Base-by-base conservation (phyloP, 2,797 vertebrate species). In the Meriones psammophilus region DNA sequence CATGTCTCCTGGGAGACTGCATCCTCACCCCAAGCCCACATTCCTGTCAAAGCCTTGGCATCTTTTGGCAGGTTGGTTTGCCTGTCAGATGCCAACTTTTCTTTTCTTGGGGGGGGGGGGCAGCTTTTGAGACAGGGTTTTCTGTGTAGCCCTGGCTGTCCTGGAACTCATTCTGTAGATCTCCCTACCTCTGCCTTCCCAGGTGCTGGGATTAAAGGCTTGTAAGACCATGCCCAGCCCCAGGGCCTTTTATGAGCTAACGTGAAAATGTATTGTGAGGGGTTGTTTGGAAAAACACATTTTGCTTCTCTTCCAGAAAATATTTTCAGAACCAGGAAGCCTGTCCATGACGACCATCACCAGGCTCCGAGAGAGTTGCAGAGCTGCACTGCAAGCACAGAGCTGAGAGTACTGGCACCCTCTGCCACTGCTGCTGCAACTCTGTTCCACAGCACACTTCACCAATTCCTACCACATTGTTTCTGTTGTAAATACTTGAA, bases 301-400 rank as follows among this genome's bases (percentile, higher is more conserved):
- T 58, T 36, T 80, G 0, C 96, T 91, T 96, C 81, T 83, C 5
- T 94, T 86, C 9, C 90, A 99, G 99, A 99, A 99, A 98, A 99
- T 99, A 98, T 99, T 99, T 98, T 98, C 98, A 0, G 99, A 99
- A 92, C 99, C 99, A 4, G 99, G 99, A 97, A 99, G 99, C 96
- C 98, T 99, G 89, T 98, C 99, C 97, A 99, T 95, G 98, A 95
- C 98, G 71, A 99, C 99, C 24, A 96, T 99, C 97, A 96, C 97
- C 94, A 99, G 99, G 97, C 99, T 99, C 26, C 98, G 99, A 33
- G 98, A 98, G 80, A 98, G 83, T 0, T 99, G 99, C 96, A 98
- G 98, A 78, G 98, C 98, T 3, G 98, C 97, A 73, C 62, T 99
- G 76, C 97, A 98, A 97, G 98, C 98, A 50, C 98, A 99, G 97